Conservation (phyloP, 2,113 vertebrate genomes). For the Pelecanoides urinatrix region DNA sequence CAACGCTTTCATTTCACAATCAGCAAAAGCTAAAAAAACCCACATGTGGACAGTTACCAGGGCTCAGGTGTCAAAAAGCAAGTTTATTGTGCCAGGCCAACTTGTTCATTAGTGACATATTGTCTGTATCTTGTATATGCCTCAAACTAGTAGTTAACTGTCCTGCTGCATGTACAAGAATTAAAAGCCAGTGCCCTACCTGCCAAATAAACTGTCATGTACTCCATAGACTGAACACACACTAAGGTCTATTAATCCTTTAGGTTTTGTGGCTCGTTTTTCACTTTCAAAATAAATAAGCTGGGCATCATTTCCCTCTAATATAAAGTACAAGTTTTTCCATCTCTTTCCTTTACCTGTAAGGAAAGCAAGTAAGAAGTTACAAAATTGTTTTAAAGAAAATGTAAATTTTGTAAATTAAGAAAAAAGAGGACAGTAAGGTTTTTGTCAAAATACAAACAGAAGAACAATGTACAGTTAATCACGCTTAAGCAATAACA, state of each 20-base stretch:
- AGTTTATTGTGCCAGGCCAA: background rate
- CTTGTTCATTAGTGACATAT: background rate
- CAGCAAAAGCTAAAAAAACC: background rate
- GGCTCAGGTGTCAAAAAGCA: background rate
- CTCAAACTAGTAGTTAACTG: background rate
- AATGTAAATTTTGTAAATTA: background rate
- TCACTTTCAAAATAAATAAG: slow-evolving; percentile 99
- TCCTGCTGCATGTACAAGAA: background rate
- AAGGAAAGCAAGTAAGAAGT: background rate
- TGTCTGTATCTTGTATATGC: background rate
- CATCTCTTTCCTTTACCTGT: slow-evolving; percentile 98
- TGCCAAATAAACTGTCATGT: slow-evolving; percentile 96
- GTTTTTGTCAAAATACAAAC: slow-evolving; percentile 10
- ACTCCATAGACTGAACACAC: slow-evolving; percentile 96
- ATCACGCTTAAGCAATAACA: background rate
- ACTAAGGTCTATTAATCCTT: slow-evolving; percentile 98
- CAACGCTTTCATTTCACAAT: background rate
- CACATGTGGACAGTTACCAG: background rate
- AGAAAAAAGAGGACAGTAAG: background rate
- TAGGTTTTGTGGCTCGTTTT: slow-evolving; percentile 99
- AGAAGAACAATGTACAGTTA: background rate
- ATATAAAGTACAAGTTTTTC: slow-evolving; percentile 98
- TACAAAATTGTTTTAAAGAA: background rate
- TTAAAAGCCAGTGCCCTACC: slow-evolving; percentile 74
- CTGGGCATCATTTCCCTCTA: slow-evolving; percentile 97